phyloP scores from a whole-genome alignment of 2,113 vertebrate genomes.

The Mobula birostris region DNA sequence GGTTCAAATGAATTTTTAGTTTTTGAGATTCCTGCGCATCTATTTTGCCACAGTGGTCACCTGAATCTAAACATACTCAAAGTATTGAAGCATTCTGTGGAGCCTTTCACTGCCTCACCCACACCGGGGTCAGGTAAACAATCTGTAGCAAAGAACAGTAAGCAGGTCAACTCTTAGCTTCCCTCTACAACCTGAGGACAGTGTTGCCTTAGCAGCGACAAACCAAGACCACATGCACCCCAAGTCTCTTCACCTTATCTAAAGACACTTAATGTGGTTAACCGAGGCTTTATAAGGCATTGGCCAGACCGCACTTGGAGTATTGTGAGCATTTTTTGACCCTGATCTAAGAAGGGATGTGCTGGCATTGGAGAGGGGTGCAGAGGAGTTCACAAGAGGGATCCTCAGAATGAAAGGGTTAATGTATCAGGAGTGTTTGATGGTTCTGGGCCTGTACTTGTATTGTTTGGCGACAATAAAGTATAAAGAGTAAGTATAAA shows the following conservation, averaged over 20 bases:
- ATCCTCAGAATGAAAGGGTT: too few relatives aligned
- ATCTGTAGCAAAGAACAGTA: not conserved
- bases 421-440: too few relatives aligned
- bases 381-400: too few relatives aligned
- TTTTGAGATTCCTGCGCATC: not conserved
- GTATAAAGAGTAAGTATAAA: too few relatives aligned
- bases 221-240: not conserved
- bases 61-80: not conserved
- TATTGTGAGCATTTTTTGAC: too few relatives aligned
- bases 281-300: too few relatives aligned
- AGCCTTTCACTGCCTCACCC: not conserved
- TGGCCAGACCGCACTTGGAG: too few relatives aligned
- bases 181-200: not conserved
- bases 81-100: not conserved
- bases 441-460: too few relatives aligned
- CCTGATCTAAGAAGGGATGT: too few relatives aligned
- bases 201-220: not conserved
- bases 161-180: not conserved
- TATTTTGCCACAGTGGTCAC: not conserved
- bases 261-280: not conserved
- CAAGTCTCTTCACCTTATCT: not conserved
- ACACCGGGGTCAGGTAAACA: not conserved
- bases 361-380: too few relatives aligned
- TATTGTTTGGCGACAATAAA: too few relatives aligned
- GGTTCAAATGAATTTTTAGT: not conserved